Conservation (phyloP, 2,113 vertebrate genomes). For the Bungarus multicinctus region DNA sequence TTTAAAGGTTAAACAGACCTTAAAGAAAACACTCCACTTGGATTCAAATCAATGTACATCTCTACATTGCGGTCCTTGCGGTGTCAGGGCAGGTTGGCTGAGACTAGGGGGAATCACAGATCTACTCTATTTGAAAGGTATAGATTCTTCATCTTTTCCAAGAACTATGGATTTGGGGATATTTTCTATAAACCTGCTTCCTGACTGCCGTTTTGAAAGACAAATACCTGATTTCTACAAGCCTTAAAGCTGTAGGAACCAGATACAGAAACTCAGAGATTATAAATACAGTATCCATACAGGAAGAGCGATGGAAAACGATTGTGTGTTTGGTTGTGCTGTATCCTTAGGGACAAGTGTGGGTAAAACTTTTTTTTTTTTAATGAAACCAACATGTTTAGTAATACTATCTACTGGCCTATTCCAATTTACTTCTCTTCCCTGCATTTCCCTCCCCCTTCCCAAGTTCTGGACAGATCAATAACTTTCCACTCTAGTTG, state of each 20-base stretch:
- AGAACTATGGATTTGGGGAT: background rate
- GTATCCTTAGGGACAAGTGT: background rate
- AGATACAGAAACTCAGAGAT: background rate
- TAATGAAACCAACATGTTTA: background rate
- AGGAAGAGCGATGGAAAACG: background rate
- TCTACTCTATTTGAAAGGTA: background rate
- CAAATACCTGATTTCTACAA: background rate
- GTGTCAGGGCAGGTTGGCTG: background rate
- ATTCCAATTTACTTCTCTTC: background rate
- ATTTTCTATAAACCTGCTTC: background rate
- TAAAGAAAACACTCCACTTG: background rate
- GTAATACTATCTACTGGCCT: background rate
- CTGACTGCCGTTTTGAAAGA: background rate
- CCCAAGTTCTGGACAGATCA: background rate
- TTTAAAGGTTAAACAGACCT: too few species aligned
- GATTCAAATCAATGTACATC: background rate
- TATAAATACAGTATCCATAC: background rate
- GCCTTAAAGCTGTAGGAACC: background rate
- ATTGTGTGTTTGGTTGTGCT: background rate
- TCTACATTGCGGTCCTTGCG: too few species aligned
- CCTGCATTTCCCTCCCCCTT: background rate
- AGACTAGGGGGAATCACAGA: background rate
- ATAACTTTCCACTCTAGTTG: background rate
- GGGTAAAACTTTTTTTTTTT: background rate
- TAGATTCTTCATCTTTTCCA: background rate